Percentiles rank a stretch among this genome's conserved stretches.
Conservation (phyloP, 2,797 vertebrate species). For the Tenualosa thibaudeaui region DNA sequence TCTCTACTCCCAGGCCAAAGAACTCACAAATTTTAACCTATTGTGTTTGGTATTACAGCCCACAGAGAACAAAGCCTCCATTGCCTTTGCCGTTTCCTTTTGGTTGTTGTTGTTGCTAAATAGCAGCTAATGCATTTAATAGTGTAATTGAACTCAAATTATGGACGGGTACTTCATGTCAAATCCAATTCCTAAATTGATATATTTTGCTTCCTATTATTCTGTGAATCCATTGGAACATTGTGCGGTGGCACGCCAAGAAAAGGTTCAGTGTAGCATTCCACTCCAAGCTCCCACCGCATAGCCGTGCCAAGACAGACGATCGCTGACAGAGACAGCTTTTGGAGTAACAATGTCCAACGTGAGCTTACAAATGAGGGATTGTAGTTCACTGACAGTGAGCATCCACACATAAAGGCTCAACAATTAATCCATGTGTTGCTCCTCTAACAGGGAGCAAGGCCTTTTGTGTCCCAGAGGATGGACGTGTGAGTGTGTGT, state of each 20-base stretch:
- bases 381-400: constrained; percentile 40
- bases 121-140: constrained; percentile 18
- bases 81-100: neutral
- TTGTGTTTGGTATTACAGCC: neutral
- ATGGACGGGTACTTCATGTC: neutral
- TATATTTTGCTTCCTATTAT: constrained; percentile 9
- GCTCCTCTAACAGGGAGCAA: constrained; percentile 36
- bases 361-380: constrained; percentile 33
- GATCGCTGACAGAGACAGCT: constrained; percentile 38
- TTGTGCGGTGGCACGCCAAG: constrained; percentile 1
- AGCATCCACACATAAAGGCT: constrained; percentile 25
- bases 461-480: constrained; percentile 47
- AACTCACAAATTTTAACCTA: constrained; percentile 24
- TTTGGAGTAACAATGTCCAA: constrained; percentile 35
- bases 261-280: neutral
- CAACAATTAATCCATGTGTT: constrained; percentile 47
- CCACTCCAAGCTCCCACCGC: neutral
- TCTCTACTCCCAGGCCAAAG: constrained; percentile 3
- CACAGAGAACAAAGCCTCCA: neutral
- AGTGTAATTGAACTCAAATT: constrained; percentile 7
- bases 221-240: constrained; percentile 7
- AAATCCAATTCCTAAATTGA: constrained; percentile 20
- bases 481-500: constrained; percentile 39
- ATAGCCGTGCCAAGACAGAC: constrained; percentile 25
- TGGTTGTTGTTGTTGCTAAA: neutral